Evolutionary conservation across 2,888 invertebrate genomes (phyloP).

Genomic region (Perdita meconis): DNA sequence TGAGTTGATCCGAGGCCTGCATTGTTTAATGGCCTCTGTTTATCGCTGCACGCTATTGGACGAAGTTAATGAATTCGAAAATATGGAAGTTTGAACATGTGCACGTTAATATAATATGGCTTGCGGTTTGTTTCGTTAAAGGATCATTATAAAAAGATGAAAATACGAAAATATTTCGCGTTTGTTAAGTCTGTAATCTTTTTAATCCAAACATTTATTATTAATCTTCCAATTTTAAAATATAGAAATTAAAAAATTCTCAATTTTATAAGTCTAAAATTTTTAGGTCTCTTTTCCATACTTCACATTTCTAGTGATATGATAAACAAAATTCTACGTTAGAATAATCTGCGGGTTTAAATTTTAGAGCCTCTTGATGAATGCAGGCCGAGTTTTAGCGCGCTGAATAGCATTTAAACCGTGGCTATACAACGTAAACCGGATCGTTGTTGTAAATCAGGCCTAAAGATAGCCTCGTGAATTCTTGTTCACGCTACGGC

Average conservation of each 20-base stretch:
- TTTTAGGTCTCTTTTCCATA: neutral
- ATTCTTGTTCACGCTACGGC: conserved; percentile 27
- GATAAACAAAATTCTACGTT: neutral
- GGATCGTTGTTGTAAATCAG: conserved; percentile 31
- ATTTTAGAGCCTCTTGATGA: neutral
- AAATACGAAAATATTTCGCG: too few species aligned
- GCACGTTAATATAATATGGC: neutral
- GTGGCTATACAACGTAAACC: neutral
- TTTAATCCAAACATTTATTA: too few species aligned
- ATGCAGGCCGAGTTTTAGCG: neutral
- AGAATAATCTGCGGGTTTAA: neutral
- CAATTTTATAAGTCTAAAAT: too few species aligned
- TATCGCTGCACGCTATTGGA: neutral
- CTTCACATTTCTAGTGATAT: neutral
- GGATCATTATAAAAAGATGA: too few species aligned
- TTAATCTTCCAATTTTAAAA: too few species aligned
- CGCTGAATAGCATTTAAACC: conserved; percentile 12
- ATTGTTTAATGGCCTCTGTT: conserved; percentile 5
- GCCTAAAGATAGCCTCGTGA: conserved; percentile 24
- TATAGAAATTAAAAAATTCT: too few species aligned
- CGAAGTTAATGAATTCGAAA: neutral
- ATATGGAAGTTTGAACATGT: neutral
- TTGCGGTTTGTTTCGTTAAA: neutral
- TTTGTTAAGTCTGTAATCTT: neutral
- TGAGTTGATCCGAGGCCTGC: conserved; percentile 5